These are phyloP conservation scores for Hoplostethus atlanticus DNA, from an alignment of 2,797 vertebrate species.

Conservation along the genomic window DNA sequence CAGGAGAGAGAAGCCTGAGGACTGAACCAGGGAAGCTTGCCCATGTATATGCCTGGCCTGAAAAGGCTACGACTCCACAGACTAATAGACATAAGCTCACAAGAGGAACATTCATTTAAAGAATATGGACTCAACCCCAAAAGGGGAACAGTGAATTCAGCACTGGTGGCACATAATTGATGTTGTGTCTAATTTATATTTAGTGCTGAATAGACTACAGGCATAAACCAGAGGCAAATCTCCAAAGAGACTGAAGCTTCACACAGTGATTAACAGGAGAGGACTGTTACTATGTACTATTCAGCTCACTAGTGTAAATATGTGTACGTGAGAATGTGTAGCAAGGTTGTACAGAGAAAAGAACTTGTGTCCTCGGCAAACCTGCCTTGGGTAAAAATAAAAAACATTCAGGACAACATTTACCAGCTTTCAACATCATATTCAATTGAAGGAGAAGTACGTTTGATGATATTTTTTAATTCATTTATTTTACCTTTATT, in stretches of 20 bases:
- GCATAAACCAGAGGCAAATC: background rate
- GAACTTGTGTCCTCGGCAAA: too few relatives aligned
- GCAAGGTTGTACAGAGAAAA: background rate
- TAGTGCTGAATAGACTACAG: slow-evolving; percentile 13
- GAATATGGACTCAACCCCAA: slow-evolving; percentile 4
- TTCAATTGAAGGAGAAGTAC: background rate
- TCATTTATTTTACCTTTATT: too few relatives aligned
- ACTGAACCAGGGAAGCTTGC: background rate
- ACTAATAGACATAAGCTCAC: slow-evolving; percentile 26
- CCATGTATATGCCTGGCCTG: background rate
- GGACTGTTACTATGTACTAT: background rate
- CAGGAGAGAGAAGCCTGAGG: background rate
- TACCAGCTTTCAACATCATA: too few relatives aligned
- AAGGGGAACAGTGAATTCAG: slow-evolving; percentile 24
- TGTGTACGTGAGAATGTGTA: background rate
- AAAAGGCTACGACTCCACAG: background rate
- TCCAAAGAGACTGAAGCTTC: slow-evolving; percentile 18
- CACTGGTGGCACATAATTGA: background rate
- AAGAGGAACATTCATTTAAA: slow-evolving; percentile 17
- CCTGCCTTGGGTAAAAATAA: background rate
- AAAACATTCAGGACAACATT: background rate
- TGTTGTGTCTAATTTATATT: slow-evolving; percentile 11
- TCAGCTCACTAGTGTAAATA: background rate
- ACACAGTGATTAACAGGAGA: slow-evolving; percentile 33
- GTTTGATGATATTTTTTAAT: too few relatives aligned